Evolutionary conservation across 2,797 vertebrate species (phyloP), one percentile per base, ranked within the genome.

Genomic region (Enteromius unitaeniatus): DNA sequence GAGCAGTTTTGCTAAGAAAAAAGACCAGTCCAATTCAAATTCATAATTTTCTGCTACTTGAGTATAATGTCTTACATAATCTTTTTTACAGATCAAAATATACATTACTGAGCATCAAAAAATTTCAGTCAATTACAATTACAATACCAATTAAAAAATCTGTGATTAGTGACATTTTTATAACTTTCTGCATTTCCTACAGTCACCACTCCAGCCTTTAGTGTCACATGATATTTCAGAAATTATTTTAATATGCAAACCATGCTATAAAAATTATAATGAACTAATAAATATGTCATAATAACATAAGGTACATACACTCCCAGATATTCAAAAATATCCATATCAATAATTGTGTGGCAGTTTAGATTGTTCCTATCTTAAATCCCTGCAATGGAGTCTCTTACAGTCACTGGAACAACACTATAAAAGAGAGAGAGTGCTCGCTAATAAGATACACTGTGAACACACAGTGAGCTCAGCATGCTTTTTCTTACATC

Each of bases 401-500:
- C 28, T 69, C 51, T 55, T 34, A 51, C 26, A 51, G 13, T 70
- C 7, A 68, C 17, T 51, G 42, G 49, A 26, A 60, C 3, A 60
- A 28, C 40, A 8, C 42, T 23, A 72, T 45, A 70, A 64, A 70
- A 60, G 55, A 45, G 75, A 72, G 51, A 79, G 14, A 45, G 15
- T 1, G 26, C 34, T 40, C 14, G 2, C 49, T 75, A 60, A 40
- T 55, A 23, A 68, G 13, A 78, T 23, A 53, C 15, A 53, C 34
- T 65, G 40, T 47, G 26, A 79, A 78, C n/a, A 67, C 19, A 34
- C 28, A 19, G 62, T 67, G 69, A 84, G 60, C 55, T 84, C 83
- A 73, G 49, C 7, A 17, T 37, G 37, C 47, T 65, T 51, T 78
- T 45, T 21, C 53, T 77, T 72, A 53, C 76, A 73, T 79, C 68